Evolutionary conservation across 2,888 invertebrate species (phyloP).

Genomic region (Dyspetes luteomarginatus): DNA sequence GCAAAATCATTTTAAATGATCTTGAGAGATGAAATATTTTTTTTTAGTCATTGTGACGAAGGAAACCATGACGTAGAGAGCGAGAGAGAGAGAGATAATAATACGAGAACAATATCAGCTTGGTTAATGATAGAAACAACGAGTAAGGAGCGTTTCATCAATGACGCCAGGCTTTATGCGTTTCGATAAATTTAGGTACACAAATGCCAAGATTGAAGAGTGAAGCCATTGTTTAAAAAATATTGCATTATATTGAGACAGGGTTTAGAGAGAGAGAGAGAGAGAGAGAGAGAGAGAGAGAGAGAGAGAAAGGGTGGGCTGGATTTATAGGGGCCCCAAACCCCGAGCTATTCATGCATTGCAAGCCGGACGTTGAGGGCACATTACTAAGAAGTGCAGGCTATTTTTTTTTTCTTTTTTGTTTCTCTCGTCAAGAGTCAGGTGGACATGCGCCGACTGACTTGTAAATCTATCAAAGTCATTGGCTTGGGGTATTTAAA

Average conservation of each 20-base stretch:
- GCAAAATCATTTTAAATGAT: not conserved
- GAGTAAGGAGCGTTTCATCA: conserved; percentile 63
- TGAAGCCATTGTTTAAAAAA: conserved; percentile 48
- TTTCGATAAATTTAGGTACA: conserved; percentile 21
- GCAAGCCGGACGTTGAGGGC: conserved; percentile 71
- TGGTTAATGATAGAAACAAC: conserved; percentile 42
- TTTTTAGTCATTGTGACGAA: conserved; percentile 60
- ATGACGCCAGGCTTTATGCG: conserved; percentile 63
- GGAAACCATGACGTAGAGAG: not conserved
- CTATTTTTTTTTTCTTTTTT: conserved; percentile 79
- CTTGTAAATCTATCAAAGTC: conserved; percentile 66
- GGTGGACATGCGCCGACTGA: conserved; percentile 82
- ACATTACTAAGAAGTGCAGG: conserved; percentile 81
- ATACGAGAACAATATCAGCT: no score
- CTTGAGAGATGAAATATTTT: conserved; percentile 40
- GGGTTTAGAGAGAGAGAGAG: conserved; percentile 20
- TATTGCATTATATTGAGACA: conserved; percentile 29
- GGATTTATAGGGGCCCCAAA: conserved; percentile 67
- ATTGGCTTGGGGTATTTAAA: conserved; percentile 27
- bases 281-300: conserved; percentile 41
- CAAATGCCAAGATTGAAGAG: conserved; percentile 52
- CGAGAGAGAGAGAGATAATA: conserved; percentile 1
- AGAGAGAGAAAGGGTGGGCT: conserved; percentile 74
- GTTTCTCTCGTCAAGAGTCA: conserved; percentile 69
- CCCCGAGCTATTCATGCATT: conserved; percentile 69